Conservation (phyloP, 2,888 invertebrate genomes). For the Pseudococcus viburni region DNA sequence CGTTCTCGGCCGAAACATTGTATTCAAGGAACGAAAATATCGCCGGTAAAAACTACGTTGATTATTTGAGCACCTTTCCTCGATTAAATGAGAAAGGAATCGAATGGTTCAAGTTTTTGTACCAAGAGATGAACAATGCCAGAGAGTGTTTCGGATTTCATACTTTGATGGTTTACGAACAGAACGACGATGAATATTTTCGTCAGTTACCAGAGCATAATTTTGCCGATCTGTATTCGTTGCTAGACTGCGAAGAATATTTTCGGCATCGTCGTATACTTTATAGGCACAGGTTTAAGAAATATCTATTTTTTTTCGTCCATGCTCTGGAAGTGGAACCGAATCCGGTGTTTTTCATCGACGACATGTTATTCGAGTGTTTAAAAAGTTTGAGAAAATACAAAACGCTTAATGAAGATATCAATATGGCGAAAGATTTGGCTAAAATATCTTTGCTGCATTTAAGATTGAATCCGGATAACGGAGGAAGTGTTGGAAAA, state of each 20-base stretch:
- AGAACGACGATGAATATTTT: background rate
- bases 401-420: background rate
- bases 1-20: background rate
- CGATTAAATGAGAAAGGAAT: background rate
- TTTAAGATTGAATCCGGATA: background rate
- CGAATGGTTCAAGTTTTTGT: background rate
- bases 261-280: background rate
- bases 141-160: background rate
- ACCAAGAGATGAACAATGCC: background rate
- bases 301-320: conserved; percentile 51
- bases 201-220: background rate
- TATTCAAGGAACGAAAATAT: background rate
- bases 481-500: too few species aligned
- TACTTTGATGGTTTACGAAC: background rate
- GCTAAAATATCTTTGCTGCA: background rate
- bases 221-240: conserved; percentile 41
- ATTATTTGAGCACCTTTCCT: background rate
- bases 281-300: background rate
- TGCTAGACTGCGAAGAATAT: background rate
- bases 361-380: conserved; percentile 45
- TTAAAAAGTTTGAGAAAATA: conserved; percentile 1
- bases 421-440: background rate
- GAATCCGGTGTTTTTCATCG: conserved; percentile 58
- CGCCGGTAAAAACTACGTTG: background rate
- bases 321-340: background rate